These are phyloP conservation scores for Mirounga angustirostris DNA, from an alignment of 2,113 vertebrate genomes.

Conservation along the genomic window DNA sequence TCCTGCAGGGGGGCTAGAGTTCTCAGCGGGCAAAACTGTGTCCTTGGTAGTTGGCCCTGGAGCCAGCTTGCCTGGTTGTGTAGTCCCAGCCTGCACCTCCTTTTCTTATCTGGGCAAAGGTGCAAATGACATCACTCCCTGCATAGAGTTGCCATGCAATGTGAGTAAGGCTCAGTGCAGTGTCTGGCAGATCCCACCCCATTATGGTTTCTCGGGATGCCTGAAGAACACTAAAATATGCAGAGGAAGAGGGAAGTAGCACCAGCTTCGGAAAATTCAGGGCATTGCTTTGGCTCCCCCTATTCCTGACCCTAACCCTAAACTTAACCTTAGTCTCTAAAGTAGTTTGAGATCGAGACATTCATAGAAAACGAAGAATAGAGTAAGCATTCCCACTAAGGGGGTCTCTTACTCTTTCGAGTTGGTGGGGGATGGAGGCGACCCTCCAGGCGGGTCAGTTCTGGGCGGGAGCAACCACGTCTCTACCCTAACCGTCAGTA, in stretches of 20 bases:
- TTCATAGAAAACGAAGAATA: not conserved
- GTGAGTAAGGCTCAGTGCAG: not conserved
- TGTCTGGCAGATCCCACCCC: fast-evolving
- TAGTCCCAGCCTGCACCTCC: not conserved
- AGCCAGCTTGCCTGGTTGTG: not conserved
- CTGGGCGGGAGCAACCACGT: not conserved
- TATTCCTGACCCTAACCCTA: not conserved
- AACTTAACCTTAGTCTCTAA: not conserved
- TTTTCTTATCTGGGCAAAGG: not conserved
- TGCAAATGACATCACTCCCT: too few species aligned
- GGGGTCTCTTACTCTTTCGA: not conserved
- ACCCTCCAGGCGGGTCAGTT: not conserved
- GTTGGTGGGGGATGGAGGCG: not conserved
- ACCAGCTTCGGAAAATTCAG: not conserved
- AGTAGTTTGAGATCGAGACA: not conserved
- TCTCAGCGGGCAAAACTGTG: not conserved
- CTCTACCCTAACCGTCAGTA: not conserved
- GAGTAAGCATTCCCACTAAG: not conserved
- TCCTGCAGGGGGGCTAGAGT: not conserved
- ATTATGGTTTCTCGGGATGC: not conserved
- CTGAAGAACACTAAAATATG: too few species aligned
- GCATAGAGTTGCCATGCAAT: fast-evolving
- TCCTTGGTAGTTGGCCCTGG: not conserved
- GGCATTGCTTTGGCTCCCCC: not conserved
- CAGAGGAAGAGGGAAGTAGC: not conserved